phyloP scores from a whole-genome alignment of 2,113 vertebrate species.

The Macheiramphus alcinus region DNA sequence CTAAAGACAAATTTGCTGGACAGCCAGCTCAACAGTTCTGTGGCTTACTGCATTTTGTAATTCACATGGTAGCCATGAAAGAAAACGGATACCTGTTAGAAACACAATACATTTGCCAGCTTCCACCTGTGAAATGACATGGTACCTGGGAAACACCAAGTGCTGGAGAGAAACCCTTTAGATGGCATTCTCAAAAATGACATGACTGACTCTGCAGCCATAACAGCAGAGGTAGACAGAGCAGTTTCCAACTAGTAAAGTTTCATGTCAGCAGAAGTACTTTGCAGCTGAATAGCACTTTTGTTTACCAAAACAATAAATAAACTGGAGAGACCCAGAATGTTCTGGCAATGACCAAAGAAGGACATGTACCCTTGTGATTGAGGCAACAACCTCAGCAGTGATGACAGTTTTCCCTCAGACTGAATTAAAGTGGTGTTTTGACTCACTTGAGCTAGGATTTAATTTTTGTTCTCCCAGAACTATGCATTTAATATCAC shows the following conservation, averaged over 20 bases:
- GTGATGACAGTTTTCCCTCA: neutral
- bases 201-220: neutral
- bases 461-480: neutral
- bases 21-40: neutral
- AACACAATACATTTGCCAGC: neutral
- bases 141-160: neutral
- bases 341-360: neutral
- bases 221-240: neutral
- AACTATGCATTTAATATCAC: neutral
- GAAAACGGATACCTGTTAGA: neutral
- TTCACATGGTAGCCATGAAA: neutral
- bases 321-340: neutral
- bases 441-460: neutral
- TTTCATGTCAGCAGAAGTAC: neutral
- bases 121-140: neutral
- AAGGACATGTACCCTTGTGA: neutral
- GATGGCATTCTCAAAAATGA: neutral
- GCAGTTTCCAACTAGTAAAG: neutral
- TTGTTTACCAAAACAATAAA: neutral
- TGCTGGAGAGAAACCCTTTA: neutral
- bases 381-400: neutral
- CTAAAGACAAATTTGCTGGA: neutral
- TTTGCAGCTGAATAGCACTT: neutral
- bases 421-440: neutral
- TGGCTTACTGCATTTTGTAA: neutral